Conservation (phyloP, 2,888 invertebrate species). For the Ormyrus pomaceus region DNA sequence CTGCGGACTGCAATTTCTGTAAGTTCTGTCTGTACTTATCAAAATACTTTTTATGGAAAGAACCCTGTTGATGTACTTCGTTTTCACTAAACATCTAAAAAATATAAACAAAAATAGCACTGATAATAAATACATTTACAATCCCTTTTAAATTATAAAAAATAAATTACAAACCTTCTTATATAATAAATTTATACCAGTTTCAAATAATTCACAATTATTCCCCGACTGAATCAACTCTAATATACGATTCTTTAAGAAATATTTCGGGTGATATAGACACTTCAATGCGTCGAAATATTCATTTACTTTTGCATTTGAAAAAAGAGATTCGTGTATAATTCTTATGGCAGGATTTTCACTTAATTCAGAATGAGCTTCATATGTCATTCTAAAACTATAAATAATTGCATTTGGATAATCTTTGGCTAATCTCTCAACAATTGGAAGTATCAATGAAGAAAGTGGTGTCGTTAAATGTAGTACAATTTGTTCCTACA, state of each 20-base stretch:
- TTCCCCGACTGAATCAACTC: constrained; percentile 13
- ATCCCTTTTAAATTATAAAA: background rate
- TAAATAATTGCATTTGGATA: constrained; percentile 81
- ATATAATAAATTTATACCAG: background rate
- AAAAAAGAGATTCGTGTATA: constrained; percentile 67
- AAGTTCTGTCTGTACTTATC: constrained; percentile 10
- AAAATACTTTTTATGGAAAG: background rate
- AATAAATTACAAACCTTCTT: constrained; percentile 28
- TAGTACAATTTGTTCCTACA: constrained; percentile 79
- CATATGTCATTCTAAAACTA: constrained; percentile 75
- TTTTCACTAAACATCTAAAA: background rate
- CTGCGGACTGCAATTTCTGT: constrained; percentile 58
- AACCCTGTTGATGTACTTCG: background rate
- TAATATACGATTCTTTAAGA: constrained; percentile 69
- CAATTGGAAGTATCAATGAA: constrained; percentile 71
- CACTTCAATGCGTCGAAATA: constrained; percentile 76
- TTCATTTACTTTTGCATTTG: constrained; percentile 66
- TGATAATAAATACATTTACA: no score
- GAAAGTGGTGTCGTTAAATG: constrained; percentile 70
- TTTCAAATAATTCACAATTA: background rate
- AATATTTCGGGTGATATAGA: constrained; percentile 75
- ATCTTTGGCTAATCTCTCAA: constrained; percentile 75
- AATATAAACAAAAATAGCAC: constrained; percentile 9
- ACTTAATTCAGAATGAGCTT: constrained; percentile 69
- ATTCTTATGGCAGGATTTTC: constrained; percentile 56